Evolutionary conservation across 2,797 vertebrate species (phyloP).

Genomic region (Geotrypetes seraphini): DNA sequence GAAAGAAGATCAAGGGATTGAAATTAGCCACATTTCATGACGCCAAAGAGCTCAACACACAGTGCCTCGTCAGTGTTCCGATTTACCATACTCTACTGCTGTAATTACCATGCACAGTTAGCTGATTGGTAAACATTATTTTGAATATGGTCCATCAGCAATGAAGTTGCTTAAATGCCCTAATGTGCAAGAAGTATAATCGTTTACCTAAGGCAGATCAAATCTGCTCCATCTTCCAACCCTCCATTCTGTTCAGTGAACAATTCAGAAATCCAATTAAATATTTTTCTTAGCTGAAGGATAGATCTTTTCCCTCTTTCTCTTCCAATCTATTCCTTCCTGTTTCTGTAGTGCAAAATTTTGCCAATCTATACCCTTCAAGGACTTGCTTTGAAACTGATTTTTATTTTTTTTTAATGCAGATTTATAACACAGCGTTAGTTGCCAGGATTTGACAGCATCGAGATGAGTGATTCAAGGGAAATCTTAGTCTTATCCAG

Average conservation of each 20-base stretch:
- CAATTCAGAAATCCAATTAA: neutral
- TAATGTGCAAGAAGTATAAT: constrained; percentile 4
- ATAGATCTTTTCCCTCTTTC: neutral
- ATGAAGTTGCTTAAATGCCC: constrained; percentile 6
- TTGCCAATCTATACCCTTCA: neutral
- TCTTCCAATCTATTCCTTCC: no score
- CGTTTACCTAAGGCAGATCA: constrained; percentile 3
- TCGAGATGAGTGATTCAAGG: no score
- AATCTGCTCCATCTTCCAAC: constrained; percentile 4
- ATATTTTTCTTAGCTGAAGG: constrained; percentile 1
- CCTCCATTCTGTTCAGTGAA: constrained; percentile 1
- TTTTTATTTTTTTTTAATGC: no score
- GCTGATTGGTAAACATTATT: neutral
- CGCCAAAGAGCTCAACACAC: neutral
- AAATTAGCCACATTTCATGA: constrained; percentile 6
- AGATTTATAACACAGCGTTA: constrained; percentile 2
- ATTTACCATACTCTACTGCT: neutral
- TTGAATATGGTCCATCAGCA: neutral
- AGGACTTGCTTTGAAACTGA: constrained; percentile 1
- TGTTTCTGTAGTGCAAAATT: neutral
- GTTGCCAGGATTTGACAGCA: neutral
- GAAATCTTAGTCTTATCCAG: no score
- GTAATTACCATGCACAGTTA: neutral
- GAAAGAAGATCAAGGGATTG: neutral
- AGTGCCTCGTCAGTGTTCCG: constrained; percentile 2